Conservation (phyloP, 2,888 invertebrate genomes). For the Parapristionchus giblindavisi region DNA sequence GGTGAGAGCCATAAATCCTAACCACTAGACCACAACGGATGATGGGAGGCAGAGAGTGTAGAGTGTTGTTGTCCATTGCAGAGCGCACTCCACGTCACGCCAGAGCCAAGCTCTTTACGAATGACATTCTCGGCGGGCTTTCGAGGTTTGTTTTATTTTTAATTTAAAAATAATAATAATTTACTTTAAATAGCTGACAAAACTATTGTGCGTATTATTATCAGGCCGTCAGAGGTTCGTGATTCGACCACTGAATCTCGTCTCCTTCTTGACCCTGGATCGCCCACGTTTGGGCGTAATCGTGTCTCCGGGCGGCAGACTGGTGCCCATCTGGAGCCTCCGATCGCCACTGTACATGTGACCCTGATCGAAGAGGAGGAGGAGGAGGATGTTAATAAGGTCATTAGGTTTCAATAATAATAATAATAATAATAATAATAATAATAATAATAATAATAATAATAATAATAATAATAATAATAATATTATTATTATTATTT, state of each 20-base stretch:
- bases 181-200: background rate
- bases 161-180: background rate
- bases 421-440: background rate
- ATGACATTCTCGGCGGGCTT: background rate
- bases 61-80: too few species aligned
- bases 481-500: background rate
- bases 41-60: too few species aligned
- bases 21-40: too few species aligned
- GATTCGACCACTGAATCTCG: background rate
- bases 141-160: background rate
- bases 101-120: too few species aligned
- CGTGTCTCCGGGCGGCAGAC: background rate
- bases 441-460: background rate
- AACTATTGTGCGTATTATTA: background rate
- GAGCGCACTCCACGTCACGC: too few species aligned
- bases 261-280: too few species aligned
- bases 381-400: background rate
- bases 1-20: constrained; percentile 29
- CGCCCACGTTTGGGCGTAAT: too few species aligned
- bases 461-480: background rate
- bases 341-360: too few species aligned
- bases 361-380: background rate
- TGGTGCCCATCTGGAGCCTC: constrained; percentile 1
- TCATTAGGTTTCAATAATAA: too few species aligned
- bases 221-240: constrained; percentile 4